A percentile compares a stretch with the other conserved stretches of the same genome.
phyloP scores from a whole-genome alignment of 2,888 invertebrate genomes.

The Philereme vetulata region DNA sequence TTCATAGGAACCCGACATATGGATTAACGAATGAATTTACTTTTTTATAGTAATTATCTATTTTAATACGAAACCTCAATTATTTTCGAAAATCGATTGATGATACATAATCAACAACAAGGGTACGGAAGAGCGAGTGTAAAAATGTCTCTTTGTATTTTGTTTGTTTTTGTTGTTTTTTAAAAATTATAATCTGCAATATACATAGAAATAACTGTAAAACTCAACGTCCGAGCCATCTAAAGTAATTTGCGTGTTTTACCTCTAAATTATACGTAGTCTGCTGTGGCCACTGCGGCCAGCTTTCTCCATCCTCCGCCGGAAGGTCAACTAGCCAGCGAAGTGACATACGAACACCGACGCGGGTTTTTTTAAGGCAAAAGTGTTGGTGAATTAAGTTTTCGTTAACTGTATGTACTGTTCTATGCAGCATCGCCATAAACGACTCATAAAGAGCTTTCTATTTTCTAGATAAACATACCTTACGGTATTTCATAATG shows the following conservation, averaged over 20 bases:
- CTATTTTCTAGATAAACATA: neutral
- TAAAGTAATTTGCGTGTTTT: constrained; percentile 19
- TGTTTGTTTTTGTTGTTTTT: too few species aligned
- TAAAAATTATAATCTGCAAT: constrained; percentile 14
- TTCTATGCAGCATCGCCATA: neutral
- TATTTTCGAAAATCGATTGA: too few species aligned
- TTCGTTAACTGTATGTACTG: constrained; percentile 1
- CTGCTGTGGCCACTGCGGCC: neutral
- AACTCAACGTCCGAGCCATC: constrained; percentile 8
- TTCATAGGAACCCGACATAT: too few species aligned
- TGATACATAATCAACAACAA: too few species aligned
- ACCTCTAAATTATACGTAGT: constrained; percentile 16
- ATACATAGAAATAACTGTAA: constrained; percentile 8
- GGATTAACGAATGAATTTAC: too few species aligned
- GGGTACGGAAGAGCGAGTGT: neutral
- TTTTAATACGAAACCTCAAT: too few species aligned
- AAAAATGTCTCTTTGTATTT: too few species aligned
- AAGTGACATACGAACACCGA: constrained; percentile 12
- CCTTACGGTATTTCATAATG: too few species aligned
- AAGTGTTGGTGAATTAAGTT: neutral
- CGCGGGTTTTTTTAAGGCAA: neutral
- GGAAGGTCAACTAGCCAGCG: constrained; percentile 26
- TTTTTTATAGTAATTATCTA: too few species aligned
- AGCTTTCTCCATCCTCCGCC: constrained; percentile 21
- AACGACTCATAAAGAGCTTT: neutral